phyloP scores from a whole-genome alignment of 2,797 vertebrate species.

The Argentina silus region DNA sequence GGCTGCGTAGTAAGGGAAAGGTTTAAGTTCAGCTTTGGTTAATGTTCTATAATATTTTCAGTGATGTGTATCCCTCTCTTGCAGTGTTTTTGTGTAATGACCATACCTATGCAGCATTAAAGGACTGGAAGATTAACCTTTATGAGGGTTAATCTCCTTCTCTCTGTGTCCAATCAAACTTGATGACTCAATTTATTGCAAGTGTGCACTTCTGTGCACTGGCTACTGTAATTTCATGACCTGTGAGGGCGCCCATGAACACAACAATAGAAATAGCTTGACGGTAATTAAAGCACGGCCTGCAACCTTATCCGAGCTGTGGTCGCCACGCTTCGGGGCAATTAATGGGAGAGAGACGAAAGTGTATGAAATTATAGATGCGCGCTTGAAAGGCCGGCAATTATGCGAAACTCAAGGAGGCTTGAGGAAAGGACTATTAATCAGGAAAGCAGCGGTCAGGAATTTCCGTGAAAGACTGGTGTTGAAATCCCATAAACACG shows the following conservation, averaged over 20 bases:
- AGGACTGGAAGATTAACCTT: slow-evolving; percentile 49
- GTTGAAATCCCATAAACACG: slow-evolving; percentile 65
- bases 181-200: slow-evolving; percentile 51
- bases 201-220: slow-evolving; percentile 43
- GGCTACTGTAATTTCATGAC: slow-evolving; percentile 62
- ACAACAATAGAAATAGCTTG: slow-evolving; percentile 65
- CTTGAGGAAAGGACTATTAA: slow-evolving; percentile 75
- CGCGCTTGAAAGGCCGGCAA: slow-evolving; percentile 71
- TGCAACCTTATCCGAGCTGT: slow-evolving; percentile 66
- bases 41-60: not conserved
- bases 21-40: not conserved
- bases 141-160: slow-evolving; percentile 49
- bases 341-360: slow-evolving; percentile 73
- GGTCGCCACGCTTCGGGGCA: slow-evolving; percentile 59
- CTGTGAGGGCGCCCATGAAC: slow-evolving; percentile 56
- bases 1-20: not conserved
- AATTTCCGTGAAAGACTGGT: slow-evolving; percentile 58
- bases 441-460: slow-evolving; percentile 65
- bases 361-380: slow-evolving; percentile 80
- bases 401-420: slow-evolving; percentile 77
- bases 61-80: slow-evolving; percentile 4
- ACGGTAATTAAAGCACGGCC: slow-evolving; percentile 71
- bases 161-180: slow-evolving; percentile 61
- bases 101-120: slow-evolving; percentile 18
- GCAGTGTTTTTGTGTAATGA: slow-evolving; percentile 3